phyloP scores from a whole-genome alignment of 2,888 invertebrate genomes.

The Tolmerus cingulatus region DNA sequence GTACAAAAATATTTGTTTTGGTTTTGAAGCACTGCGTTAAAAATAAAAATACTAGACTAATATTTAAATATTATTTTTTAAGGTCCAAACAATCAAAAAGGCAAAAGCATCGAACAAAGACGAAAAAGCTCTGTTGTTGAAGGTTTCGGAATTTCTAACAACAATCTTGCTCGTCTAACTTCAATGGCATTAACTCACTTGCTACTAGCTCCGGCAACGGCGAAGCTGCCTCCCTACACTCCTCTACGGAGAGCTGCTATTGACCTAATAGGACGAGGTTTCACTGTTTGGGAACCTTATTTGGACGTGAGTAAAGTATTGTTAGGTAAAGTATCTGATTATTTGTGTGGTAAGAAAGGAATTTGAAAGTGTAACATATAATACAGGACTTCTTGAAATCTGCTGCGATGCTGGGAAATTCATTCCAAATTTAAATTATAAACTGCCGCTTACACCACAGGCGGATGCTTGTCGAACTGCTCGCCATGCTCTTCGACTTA shows the following conservation, averaged over 20 bases:
- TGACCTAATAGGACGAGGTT: slow-evolving; percentile 95
- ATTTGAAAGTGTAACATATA: not conserved
- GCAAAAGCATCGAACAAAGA: slow-evolving; percentile 59
- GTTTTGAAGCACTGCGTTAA: not conserved
- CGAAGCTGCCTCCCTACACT: slow-evolving; percentile 88
- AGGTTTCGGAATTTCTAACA: slow-evolving; percentile 84
- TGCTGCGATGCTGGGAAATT: slow-evolving; percentile 90
- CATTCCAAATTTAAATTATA: slow-evolving; percentile 93
- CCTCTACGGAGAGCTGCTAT: slow-evolving; percentile 95
- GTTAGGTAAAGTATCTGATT: slow-evolving; percentile 48
- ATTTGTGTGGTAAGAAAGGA: slow-evolving; percentile 20
- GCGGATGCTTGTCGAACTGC: slow-evolving; percentile 98
- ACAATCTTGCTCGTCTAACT: slow-evolving; percentile 88
- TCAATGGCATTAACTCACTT: slow-evolving; percentile 94
- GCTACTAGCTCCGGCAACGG: slow-evolving; percentile 83
- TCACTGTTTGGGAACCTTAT: slow-evolving; percentile 99
- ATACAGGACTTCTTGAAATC: slow-evolving; percentile 83
- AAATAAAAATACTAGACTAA: not conserved
- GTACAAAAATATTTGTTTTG: too few species aligned
- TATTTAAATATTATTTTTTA: not conserved
- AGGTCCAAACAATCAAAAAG: slow-evolving; percentile 46
- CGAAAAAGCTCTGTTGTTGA: slow-evolving; percentile 87
- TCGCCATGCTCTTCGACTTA: slow-evolving; percentile 93
- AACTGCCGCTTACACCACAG: slow-evolving; percentile 91
- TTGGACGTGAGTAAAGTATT: slow-evolving; percentile 90